Base-by-base conservation (phyloP, 2,113 vertebrate species). In the Tupaia tana region DNA sequence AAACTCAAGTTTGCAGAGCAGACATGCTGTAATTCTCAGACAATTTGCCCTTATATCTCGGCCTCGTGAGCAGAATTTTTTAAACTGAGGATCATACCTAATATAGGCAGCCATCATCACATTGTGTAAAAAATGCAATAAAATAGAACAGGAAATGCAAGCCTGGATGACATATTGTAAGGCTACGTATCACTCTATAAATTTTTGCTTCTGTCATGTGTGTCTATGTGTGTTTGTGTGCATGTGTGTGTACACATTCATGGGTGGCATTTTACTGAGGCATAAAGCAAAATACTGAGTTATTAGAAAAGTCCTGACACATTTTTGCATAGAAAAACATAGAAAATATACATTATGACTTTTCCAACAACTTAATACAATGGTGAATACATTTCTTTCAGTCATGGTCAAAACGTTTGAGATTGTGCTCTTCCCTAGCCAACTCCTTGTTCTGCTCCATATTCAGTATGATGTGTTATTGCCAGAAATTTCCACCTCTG, bases 91-190 rank as follows among this genome's bases (percentile, higher is more conserved):
- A 19, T 24, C n/a, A 18, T 19, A 69, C 7, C 15, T 15, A 34
- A 9, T 25, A 3, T 19, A 18, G 43, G 58, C 75, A 64, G 8
- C 27, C 63, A 34, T 56, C 56, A 84, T 31, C 27, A 34, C 59
- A 59, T 73, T 93, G 87, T 56, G 34, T 56, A 73, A 24, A 89
- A 89, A 78, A 25, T 90, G 5, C 92, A 90, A 87, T 75, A 58
- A 52, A 56, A 12, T 22, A 64, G 9, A 78, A 75, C 15, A 56
- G 43, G 67, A 73, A 75, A 73, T 89, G 14, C 22, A 74, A 85
- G 24, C 9, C 15, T 43, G 20, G 69, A 59, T 7, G 18, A 79
- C 10, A 59, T 31, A 24, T 19, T 29, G 4, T 56, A 74, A 94
- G 15, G 14, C 12, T 78, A 56, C 79, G 1, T n/a, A 79, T 77